These are phyloP conservation scores for Globia sparganii DNA, from an alignment of 2,888 invertebrate species.

Conservation along the genomic window DNA sequence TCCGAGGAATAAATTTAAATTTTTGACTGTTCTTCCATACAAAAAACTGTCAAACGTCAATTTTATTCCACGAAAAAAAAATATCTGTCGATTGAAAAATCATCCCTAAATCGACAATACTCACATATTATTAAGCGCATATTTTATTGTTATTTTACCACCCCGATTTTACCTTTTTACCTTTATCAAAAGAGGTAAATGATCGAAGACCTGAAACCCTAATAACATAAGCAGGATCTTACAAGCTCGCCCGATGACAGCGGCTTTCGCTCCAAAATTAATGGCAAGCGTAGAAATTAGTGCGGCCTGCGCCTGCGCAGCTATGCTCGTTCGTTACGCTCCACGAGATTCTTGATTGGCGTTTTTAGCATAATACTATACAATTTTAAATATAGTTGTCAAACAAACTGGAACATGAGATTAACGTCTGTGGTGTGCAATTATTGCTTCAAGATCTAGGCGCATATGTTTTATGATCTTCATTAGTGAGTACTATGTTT, in stretches of 20 bases:
- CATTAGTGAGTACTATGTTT: conserved; percentile 29
- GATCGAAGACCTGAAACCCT: conserved; percentile 30
- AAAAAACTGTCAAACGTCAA: too few species aligned
- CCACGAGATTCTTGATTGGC: conserved; percentile 71
- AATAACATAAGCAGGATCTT: conserved; percentile 17
- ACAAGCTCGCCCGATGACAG: conserved; percentile 37
- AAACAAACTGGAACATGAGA: conserved; percentile 59
- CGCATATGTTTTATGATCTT: conserved; percentile 54
- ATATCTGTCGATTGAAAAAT: too few species aligned
- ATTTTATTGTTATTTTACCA: background rate
- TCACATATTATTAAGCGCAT: background rate
- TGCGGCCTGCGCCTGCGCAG: conserved; percentile 39
- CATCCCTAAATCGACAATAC: too few species aligned
- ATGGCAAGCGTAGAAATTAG: conserved; percentile 56
- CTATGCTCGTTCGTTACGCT: conserved; percentile 60
- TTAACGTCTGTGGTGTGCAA: conserved; percentile 54
- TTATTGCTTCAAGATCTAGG: conserved; percentile 60
- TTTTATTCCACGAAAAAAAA: too few species aligned
- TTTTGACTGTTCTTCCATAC: too few species aligned
- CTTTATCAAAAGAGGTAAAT: background rate
- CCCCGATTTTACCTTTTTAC: background rate
- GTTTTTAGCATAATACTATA: conserved; percentile 70
- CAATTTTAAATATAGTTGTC: conserved; percentile 68
- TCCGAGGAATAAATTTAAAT: too few species aligned
- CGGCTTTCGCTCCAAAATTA: conserved; percentile 57